Percentiles rank a stretch among this genome's conserved stretches.
Conservation (phyloP, 2,797 vertebrate genomes). For the Gymnothorax reevesii region DNA sequence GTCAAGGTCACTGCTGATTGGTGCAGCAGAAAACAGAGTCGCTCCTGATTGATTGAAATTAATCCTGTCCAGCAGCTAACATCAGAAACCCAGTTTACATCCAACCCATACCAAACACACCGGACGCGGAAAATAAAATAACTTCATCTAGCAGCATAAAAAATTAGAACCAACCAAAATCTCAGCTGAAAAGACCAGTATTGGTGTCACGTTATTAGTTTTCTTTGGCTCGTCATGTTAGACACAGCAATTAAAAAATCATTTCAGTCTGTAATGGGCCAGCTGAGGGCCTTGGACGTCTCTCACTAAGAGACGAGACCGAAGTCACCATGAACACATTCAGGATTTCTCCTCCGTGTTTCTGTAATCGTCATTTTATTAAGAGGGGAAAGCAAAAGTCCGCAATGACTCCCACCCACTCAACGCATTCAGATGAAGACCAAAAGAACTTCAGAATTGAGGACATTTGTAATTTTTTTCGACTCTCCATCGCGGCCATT, state of each 20-base stretch:
- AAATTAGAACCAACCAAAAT: too few relatives aligned
- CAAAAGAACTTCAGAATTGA: not conserved
- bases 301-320: not conserved
- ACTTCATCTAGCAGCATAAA: too few relatives aligned
- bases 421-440: not conserved
- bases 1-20: constrained; percentile 45
- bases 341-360: constrained; percentile 17
- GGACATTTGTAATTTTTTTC: not conserved
- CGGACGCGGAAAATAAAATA: too few relatives aligned
- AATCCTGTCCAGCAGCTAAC: too few relatives aligned
- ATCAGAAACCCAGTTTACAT: too few relatives aligned
- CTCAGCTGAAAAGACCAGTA: not conserved
- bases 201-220: not conserved
- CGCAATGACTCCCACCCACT: not conserved
- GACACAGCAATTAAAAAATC: not conserved
- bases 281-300: constrained; percentile 47
- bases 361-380: constrained; percentile 22
- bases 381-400: not conserved
- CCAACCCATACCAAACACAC: too few relatives aligned
- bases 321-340: not conserved
- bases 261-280: constrained; percentile 50
- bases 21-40: too few relatives aligned
- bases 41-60: too few relatives aligned
- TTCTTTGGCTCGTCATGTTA: not conserved
- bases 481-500: not conserved